phyloP scores from a whole-genome alignment of 2,113 vertebrate species.

The Salminus brasiliensis region DNA sequence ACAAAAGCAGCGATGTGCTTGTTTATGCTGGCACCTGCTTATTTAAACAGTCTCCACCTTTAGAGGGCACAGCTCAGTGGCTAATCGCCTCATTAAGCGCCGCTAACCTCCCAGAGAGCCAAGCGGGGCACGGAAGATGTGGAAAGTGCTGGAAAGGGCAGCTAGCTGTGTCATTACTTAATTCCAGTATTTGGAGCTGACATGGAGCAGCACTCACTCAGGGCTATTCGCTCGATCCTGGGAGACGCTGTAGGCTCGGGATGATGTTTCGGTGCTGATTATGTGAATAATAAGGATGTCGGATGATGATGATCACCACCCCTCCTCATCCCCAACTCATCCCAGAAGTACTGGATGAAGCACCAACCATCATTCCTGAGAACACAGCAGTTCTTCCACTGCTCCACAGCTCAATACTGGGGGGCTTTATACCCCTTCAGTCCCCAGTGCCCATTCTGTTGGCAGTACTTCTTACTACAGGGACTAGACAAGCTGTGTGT shows the following conservation, averaged over 20 bases:
- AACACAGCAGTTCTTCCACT: too few species aligned
- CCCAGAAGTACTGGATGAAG: too few species aligned
- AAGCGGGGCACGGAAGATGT: constrained; percentile 6
- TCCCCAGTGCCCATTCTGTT: too few species aligned
- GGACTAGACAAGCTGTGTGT: too few species aligned
- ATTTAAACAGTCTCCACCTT: constrained; percentile 32
- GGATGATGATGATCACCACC: too few species aligned
- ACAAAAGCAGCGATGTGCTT: constrained; percentile 9
- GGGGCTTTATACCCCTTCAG: too few species aligned
- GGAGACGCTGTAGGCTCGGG: background rate
- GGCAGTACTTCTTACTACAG: too few species aligned
- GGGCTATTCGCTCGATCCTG: background rate
- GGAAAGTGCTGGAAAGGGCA: constrained; percentile 35
- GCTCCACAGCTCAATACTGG: too few species aligned
- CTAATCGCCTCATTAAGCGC: constrained; percentile 11
- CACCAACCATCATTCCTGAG: too few species aligned
- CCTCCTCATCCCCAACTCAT: too few species aligned
- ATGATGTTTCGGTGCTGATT: background rate
- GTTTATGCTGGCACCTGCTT: constrained; percentile 34
- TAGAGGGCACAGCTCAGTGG: constrained; percentile 4
- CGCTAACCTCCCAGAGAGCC: background rate
- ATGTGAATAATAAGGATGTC: background rate
- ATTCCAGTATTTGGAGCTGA: constrained; percentile 21
- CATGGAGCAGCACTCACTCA: background rate
- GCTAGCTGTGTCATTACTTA: constrained; percentile 33